Base-by-base conservation (phyloP, 2,113 vertebrate species). In the Xenotilapia flavipinnis region DNA sequence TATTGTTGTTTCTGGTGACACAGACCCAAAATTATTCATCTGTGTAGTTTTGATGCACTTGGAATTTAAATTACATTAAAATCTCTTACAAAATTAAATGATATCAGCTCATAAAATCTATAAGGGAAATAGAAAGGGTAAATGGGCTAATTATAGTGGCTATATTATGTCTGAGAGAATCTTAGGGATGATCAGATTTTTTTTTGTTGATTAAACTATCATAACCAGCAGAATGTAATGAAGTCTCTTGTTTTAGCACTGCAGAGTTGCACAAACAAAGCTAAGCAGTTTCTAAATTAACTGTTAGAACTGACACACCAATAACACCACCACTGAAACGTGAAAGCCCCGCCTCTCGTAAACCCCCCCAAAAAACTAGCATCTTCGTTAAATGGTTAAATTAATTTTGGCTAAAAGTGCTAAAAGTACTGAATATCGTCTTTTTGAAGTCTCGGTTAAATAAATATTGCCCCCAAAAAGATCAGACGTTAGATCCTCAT, bases 201-300 rank as follows among this genome's bases (percentile, higher is more conserved):
- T 33, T 33, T 33, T 33, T 62, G 53, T 79, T 75, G 75, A 38
- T 73, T 73, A 47, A 80, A 87, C 81, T 51, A 10, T 33, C 53
- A 80, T 13, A 17, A 40, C 3, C 54, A 81, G 81, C 68, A 70
- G n/a, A 75, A 26, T 12, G 26, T 6, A 49, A 79, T 80, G n/a
- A 86, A 75, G 55, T 42, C 33, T 55, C 70, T 47, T 45, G 47
- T 56, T 82, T 62, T 26, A 62, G 23, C 33, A 49, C 54, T 31
- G 23, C 62, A 31, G 23, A 87, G 58, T 45, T 80, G 40, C 79
- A 81, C 31, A 75, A 86, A 80, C 26, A 82, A 87, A 81, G 26
- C 84, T 33, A 49, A 65, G 55, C 53, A 51, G 85, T 53, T 84
- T 91, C 75, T 87, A 51, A 83, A 90, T 86, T 81, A 83, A 87